A percentile compares a stretch with the other conserved stretches of the same genome.
Conservation (phyloP, 2,113 vertebrate genomes). For the Elachura formosa region DNA sequence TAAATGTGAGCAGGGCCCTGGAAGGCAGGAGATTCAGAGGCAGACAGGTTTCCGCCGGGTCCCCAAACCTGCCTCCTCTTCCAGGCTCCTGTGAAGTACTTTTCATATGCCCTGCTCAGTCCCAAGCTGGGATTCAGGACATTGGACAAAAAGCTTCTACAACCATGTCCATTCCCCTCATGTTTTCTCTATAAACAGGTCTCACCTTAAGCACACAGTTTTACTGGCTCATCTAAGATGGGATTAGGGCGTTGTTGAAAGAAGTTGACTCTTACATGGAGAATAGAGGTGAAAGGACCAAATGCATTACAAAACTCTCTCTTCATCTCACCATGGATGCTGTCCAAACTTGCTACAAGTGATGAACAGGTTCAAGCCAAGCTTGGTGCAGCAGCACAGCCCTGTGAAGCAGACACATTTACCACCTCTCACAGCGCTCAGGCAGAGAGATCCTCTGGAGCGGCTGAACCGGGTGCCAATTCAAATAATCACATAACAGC, state of each 20-base stretch:
- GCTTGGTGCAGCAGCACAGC: not conserved
- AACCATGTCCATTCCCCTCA: rapidly evolving
- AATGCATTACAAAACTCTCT: not conserved
- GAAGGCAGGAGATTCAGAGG: not conserved
- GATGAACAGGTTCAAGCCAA: rapidly evolving
- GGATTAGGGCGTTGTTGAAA: not conserved
- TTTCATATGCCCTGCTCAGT: not conserved
- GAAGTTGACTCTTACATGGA: not conserved
- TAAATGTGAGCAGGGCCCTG: not conserved
- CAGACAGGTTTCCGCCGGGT: not conserved
- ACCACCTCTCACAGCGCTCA: rapidly evolving
- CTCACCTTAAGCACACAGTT: not conserved
- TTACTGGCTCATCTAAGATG: not conserved
- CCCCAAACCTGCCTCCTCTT: not conserved
- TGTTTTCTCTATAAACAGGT: not conserved
- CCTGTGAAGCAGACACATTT: rapidly evolving
- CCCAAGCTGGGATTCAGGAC: not conserved
- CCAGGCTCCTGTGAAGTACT: not conserved
- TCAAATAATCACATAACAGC: not conserved
- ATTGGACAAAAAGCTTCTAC: not conserved
- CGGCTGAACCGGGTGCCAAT: rapidly evolving
- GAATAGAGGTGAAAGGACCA: not conserved
- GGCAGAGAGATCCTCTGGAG: not conserved
- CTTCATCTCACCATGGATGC: rapidly evolving
- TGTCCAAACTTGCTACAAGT: not conserved